phyloP scores from a whole-genome alignment of 2,888 invertebrate species.

The Cactoblastis cactorum region DNA sequence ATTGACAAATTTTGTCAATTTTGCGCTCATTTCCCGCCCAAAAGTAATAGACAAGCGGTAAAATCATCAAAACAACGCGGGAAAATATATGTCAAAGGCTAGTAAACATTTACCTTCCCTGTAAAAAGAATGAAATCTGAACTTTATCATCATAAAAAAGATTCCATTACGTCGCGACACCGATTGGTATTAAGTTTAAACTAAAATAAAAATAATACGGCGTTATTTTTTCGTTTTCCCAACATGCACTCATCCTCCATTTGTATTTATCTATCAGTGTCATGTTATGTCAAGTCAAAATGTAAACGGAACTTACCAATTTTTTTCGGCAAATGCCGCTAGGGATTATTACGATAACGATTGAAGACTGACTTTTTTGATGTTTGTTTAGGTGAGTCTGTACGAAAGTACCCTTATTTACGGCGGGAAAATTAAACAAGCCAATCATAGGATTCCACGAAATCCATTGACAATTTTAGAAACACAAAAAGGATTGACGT shows the following conservation, averaged over 20 bases:
- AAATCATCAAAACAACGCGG: constrained; percentile 47
- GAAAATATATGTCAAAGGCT: constrained; percentile 41
- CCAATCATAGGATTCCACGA: constrained; percentile 66
- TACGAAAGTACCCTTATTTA: too few species aligned
- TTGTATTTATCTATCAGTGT: not conserved
- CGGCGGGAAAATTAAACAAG: constrained; percentile 36
- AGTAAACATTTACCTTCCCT: constrained; percentile 51
- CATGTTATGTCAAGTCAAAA: not conserved
- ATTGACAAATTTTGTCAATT: not conserved
- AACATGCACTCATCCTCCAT: not conserved
- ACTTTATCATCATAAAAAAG: constrained; percentile 32
- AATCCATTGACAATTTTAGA: constrained; percentile 62
- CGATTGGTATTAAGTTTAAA: not conserved
- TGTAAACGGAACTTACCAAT: too few species aligned
- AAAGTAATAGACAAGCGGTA: constrained; percentile 28
- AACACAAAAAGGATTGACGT: constrained; percentile 58
- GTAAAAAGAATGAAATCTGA: constrained; percentile 21
- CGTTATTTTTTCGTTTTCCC: too few species aligned
- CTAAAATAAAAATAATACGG: too few species aligned
- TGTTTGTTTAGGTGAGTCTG: too few species aligned
- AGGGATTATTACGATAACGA: too few species aligned
- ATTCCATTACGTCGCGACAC: not conserved
- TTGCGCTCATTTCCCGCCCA: constrained; percentile 52
- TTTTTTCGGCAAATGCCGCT: too few species aligned
- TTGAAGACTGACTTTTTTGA: too few species aligned